Evolutionary conservation across 2,797 vertebrate genomes (phyloP).

Genomic region (Mergus octosetaceus): DNA sequence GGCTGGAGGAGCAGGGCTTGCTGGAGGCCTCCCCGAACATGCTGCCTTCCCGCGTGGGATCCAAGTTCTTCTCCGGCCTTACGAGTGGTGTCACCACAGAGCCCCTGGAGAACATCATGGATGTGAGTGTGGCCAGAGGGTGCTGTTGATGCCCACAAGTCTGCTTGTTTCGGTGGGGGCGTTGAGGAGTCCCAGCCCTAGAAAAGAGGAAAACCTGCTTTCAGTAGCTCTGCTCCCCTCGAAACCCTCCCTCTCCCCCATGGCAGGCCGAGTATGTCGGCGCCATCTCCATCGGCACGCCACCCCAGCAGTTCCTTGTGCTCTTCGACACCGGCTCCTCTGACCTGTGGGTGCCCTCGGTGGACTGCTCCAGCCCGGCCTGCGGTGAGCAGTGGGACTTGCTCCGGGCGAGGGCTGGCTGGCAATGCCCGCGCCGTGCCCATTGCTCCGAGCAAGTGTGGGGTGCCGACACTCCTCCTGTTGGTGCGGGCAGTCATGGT

Average conservation of each 20-base stretch:
- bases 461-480: neutral
- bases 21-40: constrained; percentile 72
- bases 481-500: neutral
- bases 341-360: neutral
- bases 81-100: neutral
- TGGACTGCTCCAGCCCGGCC: constrained; percentile 54
- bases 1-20: constrained; percentile 71
- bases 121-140: constrained; percentile 68
- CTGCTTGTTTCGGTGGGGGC: neutral
- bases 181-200: neutral
- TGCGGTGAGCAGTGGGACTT: constrained; percentile 39
- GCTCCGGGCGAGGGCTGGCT: too few relatives aligned
- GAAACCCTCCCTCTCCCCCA: neutral
- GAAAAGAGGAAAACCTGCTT: neutral
- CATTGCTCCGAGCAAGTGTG: too few relatives aligned
- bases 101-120: constrained; percentile 80
- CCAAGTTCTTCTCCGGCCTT: constrained; percentile 52
- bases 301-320: constrained; percentile 65
- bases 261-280: constrained; percentile 55
- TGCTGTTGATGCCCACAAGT: neutral
- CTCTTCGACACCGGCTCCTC: neutral
- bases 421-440: too few relatives aligned
- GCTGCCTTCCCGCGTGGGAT: constrained; percentile 48
- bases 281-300: constrained; percentile 51
- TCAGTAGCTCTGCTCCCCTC: too few relatives aligned